Base-by-base conservation (phyloP, 2,888 invertebrate genomes). In the Cryptophagus acutangulus region DNA sequence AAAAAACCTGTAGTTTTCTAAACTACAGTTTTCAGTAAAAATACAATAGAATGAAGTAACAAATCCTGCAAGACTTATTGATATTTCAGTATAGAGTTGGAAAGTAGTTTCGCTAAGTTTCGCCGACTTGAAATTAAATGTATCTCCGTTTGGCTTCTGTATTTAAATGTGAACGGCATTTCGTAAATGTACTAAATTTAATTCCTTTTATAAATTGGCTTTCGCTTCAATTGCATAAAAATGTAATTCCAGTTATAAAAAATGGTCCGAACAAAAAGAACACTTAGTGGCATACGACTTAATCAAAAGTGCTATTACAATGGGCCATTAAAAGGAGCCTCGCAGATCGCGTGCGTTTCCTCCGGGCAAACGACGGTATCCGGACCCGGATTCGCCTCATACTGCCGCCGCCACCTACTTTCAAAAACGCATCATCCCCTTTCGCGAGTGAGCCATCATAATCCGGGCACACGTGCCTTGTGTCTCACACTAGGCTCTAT, bases 361-460 rank as follows among this genome's bases (percentile, higher is more conserved):
- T 31, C 3, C 3, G 31, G 31, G 31, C 31, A 31, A 31, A 31
- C 12, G 14, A 5, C 31, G 31, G 31, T 15, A 31, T 31, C 31
- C 31, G 31, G 31, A n/a, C n/a, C 31, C 10, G 12, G 5, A 5
- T 6, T 28, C 8, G 5, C 28, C 10, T 5, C 28, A 6, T 10
- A 6, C 10, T 4, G 8, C 31, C 31, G 16, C 8, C 31, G 9
- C 31, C 16, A 31, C 31, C 14, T 31, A 31, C 31, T 31, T 31
- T 38, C 10, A 28, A 25, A 34, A 39, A 34, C 39, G 39, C 39
- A 39, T 39, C 39, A 33, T 28, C 18, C 26, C 31, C 31, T 31
- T n/a, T 31, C 31, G 31, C 31, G 31, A 31, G 31, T 31, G n/a
- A 31, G 31, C 31, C 12, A 31, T 31, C 31, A 31, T 31, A 31